These are phyloP conservation scores for Epirrhoe alternata DNA, from an alignment of 2,888 invertebrate genomes.

Conservation along the genomic window DNA sequence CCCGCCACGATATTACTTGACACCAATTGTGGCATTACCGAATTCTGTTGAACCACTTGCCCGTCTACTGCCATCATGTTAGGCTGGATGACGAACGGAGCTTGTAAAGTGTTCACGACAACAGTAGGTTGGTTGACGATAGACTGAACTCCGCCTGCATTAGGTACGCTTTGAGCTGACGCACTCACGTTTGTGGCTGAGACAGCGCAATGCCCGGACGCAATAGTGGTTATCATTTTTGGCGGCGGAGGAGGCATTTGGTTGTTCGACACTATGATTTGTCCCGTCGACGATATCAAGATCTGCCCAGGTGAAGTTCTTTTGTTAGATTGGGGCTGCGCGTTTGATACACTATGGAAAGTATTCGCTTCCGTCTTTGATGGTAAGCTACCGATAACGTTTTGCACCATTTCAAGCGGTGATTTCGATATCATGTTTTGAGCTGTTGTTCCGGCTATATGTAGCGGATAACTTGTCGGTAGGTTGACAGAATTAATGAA, in stretches of 20 bases:
- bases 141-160: constrained; percentile 86
- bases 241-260: constrained; percentile 89
- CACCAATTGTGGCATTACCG: constrained; percentile 89
- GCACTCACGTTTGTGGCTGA: constrained; percentile 87
- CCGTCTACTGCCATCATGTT: constrained; percentile 91
- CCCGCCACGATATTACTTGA: constrained; percentile 87
- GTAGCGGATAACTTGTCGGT: constrained; percentile 75
- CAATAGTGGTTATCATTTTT: constrained; percentile 81
- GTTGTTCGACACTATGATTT: constrained; percentile 88
- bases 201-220: constrained; percentile 86
- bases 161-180: constrained; percentile 87
- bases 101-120: constrained; percentile 91
- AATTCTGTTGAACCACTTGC: constrained; percentile 88
- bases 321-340: constrained; percentile 56
- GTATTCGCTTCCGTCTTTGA: constrained; percentile 70
- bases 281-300: constrained; percentile 90
- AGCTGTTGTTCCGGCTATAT: constrained; percentile 79
- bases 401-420: constrained; percentile 91
- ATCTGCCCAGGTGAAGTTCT: constrained; percentile 87
- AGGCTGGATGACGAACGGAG: constrained; percentile 92
- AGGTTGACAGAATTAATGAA: constrained; percentile 79
- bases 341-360: constrained; percentile 68
- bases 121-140: constrained; percentile 91
- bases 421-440: constrained; percentile 85
- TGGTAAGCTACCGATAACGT: constrained; percentile 89